Evolutionary conservation across 2,888 invertebrate genomes (phyloP), one percentile per base, ranked within the genome.

Genomic region (Sphecodes monilicornis): DNA sequence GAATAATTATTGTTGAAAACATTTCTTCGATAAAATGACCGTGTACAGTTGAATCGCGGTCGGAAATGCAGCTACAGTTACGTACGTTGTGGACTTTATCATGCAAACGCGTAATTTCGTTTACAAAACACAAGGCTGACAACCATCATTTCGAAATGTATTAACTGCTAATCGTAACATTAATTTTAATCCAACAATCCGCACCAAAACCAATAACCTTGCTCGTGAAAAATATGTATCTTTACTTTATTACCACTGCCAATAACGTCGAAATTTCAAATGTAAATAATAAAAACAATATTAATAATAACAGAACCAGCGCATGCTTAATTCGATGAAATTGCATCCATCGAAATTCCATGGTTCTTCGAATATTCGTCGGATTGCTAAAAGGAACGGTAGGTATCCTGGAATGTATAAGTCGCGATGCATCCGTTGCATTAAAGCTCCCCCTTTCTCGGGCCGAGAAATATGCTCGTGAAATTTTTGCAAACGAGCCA

Each of bases 401-500:
- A 22, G 64, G 22, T 22, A 22, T 66, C 22, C 64, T 8, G 32
- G 29, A 66, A 22, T 36, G 64, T 36, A 8, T 36, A 66, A 66
- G 22, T 36, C 22, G 32, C 64, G 32, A 66, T 18, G 64, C 64
- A 22, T 66, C 32, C 32, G 36, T 36, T 66, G 64, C 64, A 22
- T 66, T 66, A 32, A 36, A 36, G 32, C 64, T 66, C 29, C 60
- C 18, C 36, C 18, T 13, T 43, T 18, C 69, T 0, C 69, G 41
- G 36, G 13, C 6, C 36, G 32, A 36, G 32, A 72, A 18, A 22
- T 72, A 32, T 50, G n/a, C 22, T 72, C 26, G 50, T 3, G 36
- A 22, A 22, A 50, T 72, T 72, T 72, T 72, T 36, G 36, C 50
- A 36, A 60, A 57, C 64, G 64, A 66, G 29, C 36, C 64, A 66